Evolutionary conservation across 2,888 invertebrate genomes (phyloP), one percentile per base, ranked within the genome.

Genomic region (Cheilosia scutellata): DNA sequence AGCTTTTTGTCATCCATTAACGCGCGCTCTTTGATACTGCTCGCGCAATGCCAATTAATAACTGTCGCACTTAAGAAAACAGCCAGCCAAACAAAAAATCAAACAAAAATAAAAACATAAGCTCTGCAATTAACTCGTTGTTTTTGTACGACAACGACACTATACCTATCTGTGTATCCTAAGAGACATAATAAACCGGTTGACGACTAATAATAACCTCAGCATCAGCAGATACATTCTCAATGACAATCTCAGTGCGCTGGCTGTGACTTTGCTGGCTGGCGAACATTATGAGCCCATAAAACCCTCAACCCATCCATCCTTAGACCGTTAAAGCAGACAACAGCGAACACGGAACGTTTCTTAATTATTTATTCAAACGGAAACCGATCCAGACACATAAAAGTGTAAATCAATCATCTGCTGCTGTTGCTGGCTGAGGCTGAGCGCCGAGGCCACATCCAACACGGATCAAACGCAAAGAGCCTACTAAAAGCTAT

Each of bases 371-470:
- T 86, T 86, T 86, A 86, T 86, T 86, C 82, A 80, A 86, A 86
- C 86, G 86, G 86, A 86, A 86, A 86, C 82, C 86, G 77, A 86
- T 86, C 86, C 82, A 86, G 86, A 86, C 86, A 86, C 86, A 86
- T 86, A 86, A 86, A 86, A 86, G 86, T 70, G 82, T 72, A 71
- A 71, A 86, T 86, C 86, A 86, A 86, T 86, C 86, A 86, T 82
- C 70, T 86, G 72, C 63, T 70, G 27, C 5, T 25, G 51, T 7
- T 33, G 33, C 33, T 33, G 33, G 7, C 9, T 37, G 37, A 37
- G 37, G 37, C 37, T 37, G 37, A 37, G 37, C 20, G 51, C 27
- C 27, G 31, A 20, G 55, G 47, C 68, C 37, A 44, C 68, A 37
- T 70, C 51, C 29, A 53, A 44, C 58, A 77, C 47, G 53, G 33